Evolutionary conservation across 2,113 vertebrate genomes (phyloP), one percentile per base, ranked within the genome.

Genomic region (Eubucco bourcierii): DNA sequence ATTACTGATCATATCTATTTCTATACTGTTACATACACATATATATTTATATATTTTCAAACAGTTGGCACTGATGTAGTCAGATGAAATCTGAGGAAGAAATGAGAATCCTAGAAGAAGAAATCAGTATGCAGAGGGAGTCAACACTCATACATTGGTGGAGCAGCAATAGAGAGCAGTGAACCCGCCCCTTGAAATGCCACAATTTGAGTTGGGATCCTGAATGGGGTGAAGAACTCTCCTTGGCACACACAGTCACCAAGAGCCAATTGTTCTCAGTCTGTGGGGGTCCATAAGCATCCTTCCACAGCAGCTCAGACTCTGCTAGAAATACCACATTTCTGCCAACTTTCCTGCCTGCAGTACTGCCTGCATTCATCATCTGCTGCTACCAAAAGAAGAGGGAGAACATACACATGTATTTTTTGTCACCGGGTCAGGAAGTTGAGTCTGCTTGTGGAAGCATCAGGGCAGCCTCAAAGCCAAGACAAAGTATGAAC

Each of bases 211-310:
- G 28, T 23, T 80, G 65, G n/a, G 28, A 73, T 81, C 24, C 41
- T 0, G 0, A 24, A 47, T 7, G 17, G 16, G 25, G 23, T 3
- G 0, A 72, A 47, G 50, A 71, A 27, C 44, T 41, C 37, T 33
- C 28, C 31, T 31, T 18, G 66, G 47, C 73, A 64, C 6, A 7
- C 1, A 1, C 1, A 2, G 39, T 33, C 4, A 3, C 46, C 70
- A 59, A 17, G 46, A 84, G 60, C 47, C 68, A 66, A 25, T 12
- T 2, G 2, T 44, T 21, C 60, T 9, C 15, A 80, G 41, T 44
- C 41, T 29, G 27, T 2, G 9, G 8, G 9, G 7, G 56, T 20
- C 61, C 41, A 21, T 23, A 50, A 27, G 20, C 29, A 74, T 50
- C 74, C 60, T 74, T 66, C 77, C 37, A 59, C 0, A 0, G 73